Conservation (phyloP, 2,113 vertebrate genomes). For the Thalassarche chlororhynchos region DNA sequence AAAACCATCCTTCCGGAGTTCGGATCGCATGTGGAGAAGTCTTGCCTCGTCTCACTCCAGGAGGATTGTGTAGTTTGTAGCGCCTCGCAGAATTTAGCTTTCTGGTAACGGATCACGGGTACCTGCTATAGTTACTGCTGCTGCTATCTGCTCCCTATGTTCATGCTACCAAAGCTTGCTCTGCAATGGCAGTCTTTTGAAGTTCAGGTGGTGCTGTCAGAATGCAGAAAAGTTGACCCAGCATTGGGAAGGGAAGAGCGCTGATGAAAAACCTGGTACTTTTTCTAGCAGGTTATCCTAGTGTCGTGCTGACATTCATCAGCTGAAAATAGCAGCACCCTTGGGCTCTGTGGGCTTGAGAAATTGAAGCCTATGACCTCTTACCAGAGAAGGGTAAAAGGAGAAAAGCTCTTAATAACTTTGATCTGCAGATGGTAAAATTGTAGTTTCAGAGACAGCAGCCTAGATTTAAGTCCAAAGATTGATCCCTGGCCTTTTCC, state of each 20-base stretch:
- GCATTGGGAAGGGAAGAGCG: background rate
- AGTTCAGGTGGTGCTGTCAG: background rate
- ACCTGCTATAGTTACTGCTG: fast-evolving
- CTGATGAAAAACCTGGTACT: too few relatives aligned
- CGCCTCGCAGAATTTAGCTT: background rate
- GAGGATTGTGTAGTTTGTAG: too few relatives aligned
- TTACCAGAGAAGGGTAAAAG: background rate
- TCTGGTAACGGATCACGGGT: fast-evolving
- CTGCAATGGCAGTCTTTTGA: background rate
- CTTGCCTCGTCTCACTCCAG: too few relatives aligned
- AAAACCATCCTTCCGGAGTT: background rate
- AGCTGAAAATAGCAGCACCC: background rate
- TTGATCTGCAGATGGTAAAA: background rate
- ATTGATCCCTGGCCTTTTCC: background rate
- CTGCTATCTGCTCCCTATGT: fast-evolving
- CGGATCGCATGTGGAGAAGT: fast-evolving
- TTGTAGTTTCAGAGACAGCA: background rate
- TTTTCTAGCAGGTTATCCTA: background rate
- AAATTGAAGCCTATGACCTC: background rate
- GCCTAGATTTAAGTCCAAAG: background rate
- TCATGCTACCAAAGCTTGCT: too few relatives aligned
- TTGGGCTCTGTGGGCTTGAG: background rate
- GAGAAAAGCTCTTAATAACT: background rate
- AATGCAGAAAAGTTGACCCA: background rate
- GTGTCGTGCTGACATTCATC: background rate